These are phyloP conservation scores for Pardosa pseudoannulata DNA, from an alignment of 2,888 invertebrate genomes.

Conservation along the genomic window DNA sequence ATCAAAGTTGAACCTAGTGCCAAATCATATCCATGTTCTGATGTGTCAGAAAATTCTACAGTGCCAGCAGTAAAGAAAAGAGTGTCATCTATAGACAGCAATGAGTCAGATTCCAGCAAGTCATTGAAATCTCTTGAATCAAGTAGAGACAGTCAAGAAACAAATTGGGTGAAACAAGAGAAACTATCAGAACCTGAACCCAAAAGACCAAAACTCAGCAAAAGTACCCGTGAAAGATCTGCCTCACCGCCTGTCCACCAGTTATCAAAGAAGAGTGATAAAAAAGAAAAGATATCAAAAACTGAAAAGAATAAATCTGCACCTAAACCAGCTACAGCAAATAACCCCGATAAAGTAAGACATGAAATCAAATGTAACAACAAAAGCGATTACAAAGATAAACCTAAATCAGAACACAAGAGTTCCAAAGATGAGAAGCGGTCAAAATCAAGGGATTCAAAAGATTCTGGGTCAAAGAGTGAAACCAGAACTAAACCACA, in stretches of 20 bases:
- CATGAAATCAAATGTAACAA: constrained; percentile 74
- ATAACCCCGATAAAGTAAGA: constrained; percentile 73
- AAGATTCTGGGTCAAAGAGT: constrained; percentile 44
- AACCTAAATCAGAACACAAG: constrained; percentile 73
- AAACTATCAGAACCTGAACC: constrained; percentile 73
- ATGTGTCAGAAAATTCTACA: constrained; percentile 74
- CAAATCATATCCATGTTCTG: constrained; percentile 54
- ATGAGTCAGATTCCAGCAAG: constrained; percentile 73
- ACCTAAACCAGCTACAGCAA: constrained; percentile 25
- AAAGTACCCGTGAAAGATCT: constrained; percentile 60
- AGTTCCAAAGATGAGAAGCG: constrained; percentile 56
- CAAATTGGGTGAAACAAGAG: constrained; percentile 52
- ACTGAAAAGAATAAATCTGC: constrained; percentile 73
- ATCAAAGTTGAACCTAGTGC: constrained; percentile 50
- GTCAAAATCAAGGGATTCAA: constrained; percentile 50
- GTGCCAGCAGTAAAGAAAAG: constrained; percentile 73
- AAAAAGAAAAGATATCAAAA: constrained; percentile 77
- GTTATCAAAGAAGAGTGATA: constrained; percentile 76
- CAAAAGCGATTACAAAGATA: constrained; percentile 73
- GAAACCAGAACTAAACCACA: constrained; percentile 48
- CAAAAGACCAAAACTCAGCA: constrained; percentile 73
- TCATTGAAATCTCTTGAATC: constrained; percentile 65
- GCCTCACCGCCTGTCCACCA: constrained; percentile 74
- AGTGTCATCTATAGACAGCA: constrained; percentile 74
- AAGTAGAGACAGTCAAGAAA: constrained; percentile 68